These are phyloP conservation scores for Solea solea DNA, from an alignment of 2,113 vertebrate species.

Conservation along the genomic window DNA sequence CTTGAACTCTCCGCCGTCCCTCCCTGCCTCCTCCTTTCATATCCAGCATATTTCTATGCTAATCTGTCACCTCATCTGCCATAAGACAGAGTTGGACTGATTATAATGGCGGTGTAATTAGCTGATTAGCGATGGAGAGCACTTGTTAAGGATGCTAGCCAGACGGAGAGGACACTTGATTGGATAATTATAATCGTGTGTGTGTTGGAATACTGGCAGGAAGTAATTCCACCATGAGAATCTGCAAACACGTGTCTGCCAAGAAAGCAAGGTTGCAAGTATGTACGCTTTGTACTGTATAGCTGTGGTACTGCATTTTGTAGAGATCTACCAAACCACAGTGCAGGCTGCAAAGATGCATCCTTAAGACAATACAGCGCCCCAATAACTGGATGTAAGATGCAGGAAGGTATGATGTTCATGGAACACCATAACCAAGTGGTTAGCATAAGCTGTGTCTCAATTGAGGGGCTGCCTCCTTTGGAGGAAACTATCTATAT, in stretches of 20 bases:
- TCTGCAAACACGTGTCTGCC: conserved; percentile 19
- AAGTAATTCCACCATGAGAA: conserved; percentile 25
- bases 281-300: too few relatives aligned
- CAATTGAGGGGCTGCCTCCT: too few relatives aligned
- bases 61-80: conserved; percentile 42
- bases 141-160: conserved; percentile 56
- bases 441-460: too few relatives aligned
- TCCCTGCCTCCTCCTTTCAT: neutral
- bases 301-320: too few relatives aligned
- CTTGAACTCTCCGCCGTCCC: neutral
- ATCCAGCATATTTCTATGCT: conserved; percentile 12
- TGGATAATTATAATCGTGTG: conserved; percentile 52
- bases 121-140: conserved; percentile 57
- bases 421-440: too few relatives aligned
- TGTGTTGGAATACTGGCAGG: conserved; percentile 50
- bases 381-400: too few relatives aligned
- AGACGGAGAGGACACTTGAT: conserved; percentile 62
- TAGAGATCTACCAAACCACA: too few relatives aligned
- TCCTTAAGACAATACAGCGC: too few relatives aligned
- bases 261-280: neutral
- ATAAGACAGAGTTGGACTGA: conserved; percentile 39
- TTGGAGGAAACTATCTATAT: too few relatives aligned
- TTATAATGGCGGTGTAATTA: conserved; percentile 63
- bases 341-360: too few relatives aligned
- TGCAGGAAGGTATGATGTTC: too few relatives aligned